Evolutionary conservation across 2,113 vertebrate genomes (phyloP), one percentile per base, ranked within the genome.

Genomic region (Antennarius striatus): DNA sequence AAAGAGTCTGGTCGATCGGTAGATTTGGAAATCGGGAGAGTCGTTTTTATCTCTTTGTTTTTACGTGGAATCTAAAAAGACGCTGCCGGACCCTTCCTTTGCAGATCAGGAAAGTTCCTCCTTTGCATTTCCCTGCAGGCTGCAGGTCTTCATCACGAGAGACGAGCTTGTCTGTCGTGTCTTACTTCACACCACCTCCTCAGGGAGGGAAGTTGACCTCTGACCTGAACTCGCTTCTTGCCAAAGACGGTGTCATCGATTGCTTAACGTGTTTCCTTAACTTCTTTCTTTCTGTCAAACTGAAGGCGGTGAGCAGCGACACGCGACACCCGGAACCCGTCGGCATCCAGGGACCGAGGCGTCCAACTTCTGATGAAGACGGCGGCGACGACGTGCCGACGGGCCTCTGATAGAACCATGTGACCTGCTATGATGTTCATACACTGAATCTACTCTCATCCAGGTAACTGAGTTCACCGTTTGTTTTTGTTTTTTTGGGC

Each of bases 361-460:
- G 49, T 53, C 55, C 51, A 60, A 22, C 48, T 4, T 54, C 60
- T 49, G 10, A 29, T 42, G 50, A 71, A 51, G 52, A 63, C 17
- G 15, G 29, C 3, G 43, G 10, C 70, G 49, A 85, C 70, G 40
- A 90, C 90, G 90, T 91, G 90, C 92, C 81, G 50, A 6, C 47
- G 46, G 72, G 48, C 64, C 62, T 54, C 47, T 3, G 46, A 58
- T 81, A 78, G 64, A 63, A 64, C 70, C 85, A 75, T 82, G 82
- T 82, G 72, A 78, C 60, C 76, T 15, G 86, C 84, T 82, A 59
- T 75, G 75, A 84, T 79, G 79, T 73, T 74, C 76, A 75, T 47
- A 66, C 83, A 78, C 67, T 91, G 88, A 92, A 85, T 63, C 85
- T 61, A 66, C 64, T 47, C 63, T 77, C 68, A 71, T 75, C 73